Evolutionary conservation across 1,140 invertebrate genomes (phyloP), one percentile per base, ranked within the genome.

Genomic region (Hypothenemus hampei): DNA sequence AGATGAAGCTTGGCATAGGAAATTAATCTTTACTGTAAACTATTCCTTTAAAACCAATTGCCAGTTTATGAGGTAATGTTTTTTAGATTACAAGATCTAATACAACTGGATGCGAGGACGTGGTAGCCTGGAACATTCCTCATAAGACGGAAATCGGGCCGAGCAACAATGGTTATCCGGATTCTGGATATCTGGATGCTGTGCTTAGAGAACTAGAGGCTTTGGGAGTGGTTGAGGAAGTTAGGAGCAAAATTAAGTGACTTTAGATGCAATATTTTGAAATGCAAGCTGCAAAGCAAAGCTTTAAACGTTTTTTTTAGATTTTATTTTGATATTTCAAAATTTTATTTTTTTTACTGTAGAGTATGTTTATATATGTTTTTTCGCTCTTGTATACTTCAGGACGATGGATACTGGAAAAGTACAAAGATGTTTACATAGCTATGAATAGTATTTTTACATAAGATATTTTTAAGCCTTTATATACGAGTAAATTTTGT

Each of bases 41-140:
- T n/a, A n/a, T n/a, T n/a, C n/a, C n/a, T n/a, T n/a, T n/a, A n/a
- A n/a, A n/a, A n/a, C n/a, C n/a, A n/a, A n/a, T n/a, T n/a, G n/a
- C n/a, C n/a, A n/a, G n/a, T n/a, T n/a, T n/a, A n/a, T n/a, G n/a
- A n/a, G n/a, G n/a, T n/a, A n/a, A n/a, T n/a, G 11, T 5, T 4
- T 24, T 26, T 2, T 24, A 57, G 55, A 51, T 57, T 44, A 57
- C 47, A 11, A 78, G 84, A 45, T 94, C 91, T 1, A 81, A 86
- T 18, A 96, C 92, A 2, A 94, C 91, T 2, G 92, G 92, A 1
- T 81, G 85, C 55, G 83, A 88, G 68, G 87, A 95, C 73, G 89
- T 92, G 36, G 87, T 94, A 10, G 86, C 89, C 6, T 96, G 93
- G 92, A 91, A 93, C 72, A 87, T 93, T 41, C 90, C 92, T 66